Conservation (phyloP, 2,797 vertebrate species). For the Artibeus jamaicensis region DNA sequence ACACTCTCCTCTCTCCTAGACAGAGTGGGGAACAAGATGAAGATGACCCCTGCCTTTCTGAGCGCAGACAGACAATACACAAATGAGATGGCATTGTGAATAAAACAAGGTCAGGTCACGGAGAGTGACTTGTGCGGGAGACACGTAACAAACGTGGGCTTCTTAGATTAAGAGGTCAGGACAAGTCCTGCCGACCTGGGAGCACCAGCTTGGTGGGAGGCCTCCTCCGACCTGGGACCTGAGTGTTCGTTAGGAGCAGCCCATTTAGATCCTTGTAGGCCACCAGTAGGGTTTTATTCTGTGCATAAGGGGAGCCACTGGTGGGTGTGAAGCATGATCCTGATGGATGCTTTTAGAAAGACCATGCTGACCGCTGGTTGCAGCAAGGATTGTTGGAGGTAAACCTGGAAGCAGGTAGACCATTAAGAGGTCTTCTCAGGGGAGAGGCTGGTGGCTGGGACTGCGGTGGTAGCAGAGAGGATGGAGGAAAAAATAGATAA, state of each 20-base stretch:
- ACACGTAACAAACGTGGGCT: not conserved
- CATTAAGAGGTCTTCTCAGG: not conserved
- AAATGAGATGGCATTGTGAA: not conserved
- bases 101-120: not conserved
- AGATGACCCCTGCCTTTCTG: not conserved
- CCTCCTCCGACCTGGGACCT: not conserved
- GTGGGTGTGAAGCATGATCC: not conserved
- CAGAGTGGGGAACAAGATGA: not conserved
- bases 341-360: not conserved
- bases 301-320: fast-evolving
- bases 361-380: not conserved
- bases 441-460: not conserved
- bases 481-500: not conserved
- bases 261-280: not conserved
- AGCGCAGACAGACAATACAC: not conserved
- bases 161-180: not conserved
- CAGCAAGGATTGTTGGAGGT: not conserved
- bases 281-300: not conserved
- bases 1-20: too few relatives aligned
- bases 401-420: too few relatives aligned
- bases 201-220: not conserved
- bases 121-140: not conserved
- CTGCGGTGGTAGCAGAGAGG: not conserved
- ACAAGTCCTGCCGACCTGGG: not conserved
- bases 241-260: not conserved